Base-by-base conservation (phyloP, 2,113 vertebrate genomes). In the Mormyrus lacerda region DNA sequence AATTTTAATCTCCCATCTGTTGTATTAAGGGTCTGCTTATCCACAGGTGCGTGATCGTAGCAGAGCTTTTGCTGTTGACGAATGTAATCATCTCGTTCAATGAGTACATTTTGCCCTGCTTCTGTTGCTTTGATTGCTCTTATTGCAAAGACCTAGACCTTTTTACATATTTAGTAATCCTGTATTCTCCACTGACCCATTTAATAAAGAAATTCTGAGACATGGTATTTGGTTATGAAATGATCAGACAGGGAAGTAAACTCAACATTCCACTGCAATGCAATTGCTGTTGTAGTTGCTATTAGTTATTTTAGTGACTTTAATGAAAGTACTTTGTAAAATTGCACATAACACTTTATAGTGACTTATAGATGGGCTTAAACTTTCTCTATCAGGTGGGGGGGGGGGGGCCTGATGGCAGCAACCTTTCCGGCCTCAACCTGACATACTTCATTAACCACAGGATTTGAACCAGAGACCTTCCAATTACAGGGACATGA, bases 1-100 rank as follows among this genome's bases (percentile, higher is more conserved):
- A 27, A 53, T 79, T 88, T 76, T 89, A 83, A 89, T 89, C 48
- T 55, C 69, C 44, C 73, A 89, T 69, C 88, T 89, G 65, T 35
- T 89, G 45, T 27, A 82, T 82, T 50, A 51, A 53, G 44, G 69
- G 47, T 39, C 65, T 89, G 44, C 73, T 84, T 89, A 51, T 89
- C 88, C 76, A 89, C 31, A 83, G 88, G 88, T 89, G 73, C 51
- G 9, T 17, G 51, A 84, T 89, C 19, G 42, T 89, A 51, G 88
- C 47, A 82, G 88, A 19, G 31, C 27, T 51, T 89, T 89, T 65
- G 47, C 42, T 69, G 27, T 69, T 69, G 61, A 69, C 61, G 61
- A 76, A 42, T 88, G 87, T 69, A 73, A 88, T 73, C 44, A 87
- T 58, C 51, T 42, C 19, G 2, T 76, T 88, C 44, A 69, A 45